phyloP scores from a whole-genome alignment of 2,113 vertebrate genomes.

The Gobio gobio region DNA sequence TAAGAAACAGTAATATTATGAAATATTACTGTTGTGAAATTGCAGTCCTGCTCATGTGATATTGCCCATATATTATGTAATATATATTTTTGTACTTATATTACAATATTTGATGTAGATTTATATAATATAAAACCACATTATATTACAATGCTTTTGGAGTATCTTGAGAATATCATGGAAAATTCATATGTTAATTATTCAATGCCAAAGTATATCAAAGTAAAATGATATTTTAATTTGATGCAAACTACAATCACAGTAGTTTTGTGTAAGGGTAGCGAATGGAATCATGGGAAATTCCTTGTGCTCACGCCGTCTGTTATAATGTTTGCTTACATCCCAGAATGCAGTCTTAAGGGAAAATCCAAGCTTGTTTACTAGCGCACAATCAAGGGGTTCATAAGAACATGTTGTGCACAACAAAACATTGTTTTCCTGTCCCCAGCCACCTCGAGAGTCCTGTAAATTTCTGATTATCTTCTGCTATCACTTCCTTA shows the following conservation, averaged over 20 bases:
- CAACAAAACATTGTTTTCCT: conserved; percentile 33
- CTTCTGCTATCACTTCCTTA: conserved; percentile 59
- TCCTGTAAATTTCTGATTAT: conserved; percentile 56
- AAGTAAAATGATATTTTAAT: background rate
- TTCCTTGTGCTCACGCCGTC: conserved; percentile 22
- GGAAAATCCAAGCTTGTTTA: conserved; percentile 41
- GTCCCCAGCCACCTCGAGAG: conserved; percentile 39
- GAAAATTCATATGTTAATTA: background rate
- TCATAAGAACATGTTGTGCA: background rate
- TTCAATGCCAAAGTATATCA: background rate
- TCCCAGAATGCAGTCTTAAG: conserved; percentile 43
- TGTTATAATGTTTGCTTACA: conserved; percentile 37
- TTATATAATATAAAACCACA: too few relatives aligned
- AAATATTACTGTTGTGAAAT: too few relatives aligned
- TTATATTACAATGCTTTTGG: too few relatives aligned
- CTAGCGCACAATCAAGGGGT: conserved; percentile 17
- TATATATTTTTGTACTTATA: too few relatives aligned
- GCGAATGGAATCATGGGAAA: conserved; percentile 15
- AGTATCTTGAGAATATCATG: background rate
- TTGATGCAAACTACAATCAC: background rate
- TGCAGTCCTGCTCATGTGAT: too few relatives aligned
- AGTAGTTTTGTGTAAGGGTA: background rate
- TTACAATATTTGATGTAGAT: too few relatives aligned
- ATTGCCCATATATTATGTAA: too few relatives aligned
- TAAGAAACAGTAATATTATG: too few relatives aligned